Evolutionary conservation across 2,113 vertebrate species (phyloP), one percentile per base, ranked within the genome.

Genomic region (Neomonachus schauinslandi): DNA sequence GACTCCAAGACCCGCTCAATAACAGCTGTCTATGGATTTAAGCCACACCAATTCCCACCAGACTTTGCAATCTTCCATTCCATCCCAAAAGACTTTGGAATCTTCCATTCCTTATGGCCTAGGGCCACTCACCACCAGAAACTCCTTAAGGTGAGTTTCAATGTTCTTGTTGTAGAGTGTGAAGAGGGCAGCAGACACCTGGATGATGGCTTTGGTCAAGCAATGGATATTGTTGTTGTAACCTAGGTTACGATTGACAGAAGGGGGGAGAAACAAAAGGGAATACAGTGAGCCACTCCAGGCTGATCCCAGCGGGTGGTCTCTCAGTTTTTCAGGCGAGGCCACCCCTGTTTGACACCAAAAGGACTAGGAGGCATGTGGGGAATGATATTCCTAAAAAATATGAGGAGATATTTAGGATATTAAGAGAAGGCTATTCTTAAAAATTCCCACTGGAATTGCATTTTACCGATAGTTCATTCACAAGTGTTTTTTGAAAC

Each of bases 211-310:
- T 88, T 98, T 99, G 80, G 99, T 99, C 97, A 99, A 97, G 98
- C 99, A 99, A 98, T 99, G 99, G 96, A 99, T 99, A 98, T 99
- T 99, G 98, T 99, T 99, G 97, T 98, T 99, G 97, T 99, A 99
- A 42, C 99, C 99, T 99, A 93, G 90, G 74, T 94, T 69, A 77
- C 89, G 72, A 92, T 53, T 24, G 77, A 95, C 7, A 33, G 22
- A 42, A 1, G 16, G 76, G 33, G 42, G 71, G 7, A 71, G 7
- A 82, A 28, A 96, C 8, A 33, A 46, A 57, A 42, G 7, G 13
- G n/a, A 5, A 82, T 42, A 83, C 93, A 76, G 65, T 90, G 42
- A 95, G 84, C 15, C 39, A 46, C 24, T 14, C 22, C 22, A 69
- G 57, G 24, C n/a, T 71, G 36, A 81, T 1, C 28, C 33, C 33